Percentiles rank a stretch among this genome's conserved stretches.
Conservation (phyloP, 2,113 vertebrate species). For the Entomyzon cyanotis region DNA sequence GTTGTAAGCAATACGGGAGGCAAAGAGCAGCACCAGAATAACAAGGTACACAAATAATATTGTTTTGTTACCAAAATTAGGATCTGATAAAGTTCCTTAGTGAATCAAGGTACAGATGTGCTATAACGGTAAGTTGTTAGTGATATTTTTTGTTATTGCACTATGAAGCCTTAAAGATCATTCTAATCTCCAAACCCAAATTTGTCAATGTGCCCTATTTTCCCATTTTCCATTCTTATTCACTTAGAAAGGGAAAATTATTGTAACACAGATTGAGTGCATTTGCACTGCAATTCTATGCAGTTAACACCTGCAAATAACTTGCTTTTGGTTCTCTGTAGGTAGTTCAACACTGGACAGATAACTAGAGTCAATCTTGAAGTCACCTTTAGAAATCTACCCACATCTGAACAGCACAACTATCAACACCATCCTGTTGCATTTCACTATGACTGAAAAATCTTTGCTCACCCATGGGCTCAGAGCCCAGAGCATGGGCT, state of each 20-base stretch:
- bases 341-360: neutral
- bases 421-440: neutral
- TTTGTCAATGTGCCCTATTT: neutral
- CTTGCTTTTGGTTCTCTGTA: neutral
- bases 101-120: neutral
- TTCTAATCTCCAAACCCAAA: neutral
- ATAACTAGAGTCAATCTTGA: neutral
- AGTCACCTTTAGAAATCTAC: neutral
- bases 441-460: neutral
- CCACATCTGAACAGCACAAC: neutral
- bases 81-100: neutral
- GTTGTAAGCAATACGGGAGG: conserved; percentile 48
- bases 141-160: neutral
- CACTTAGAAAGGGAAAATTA: neutral
- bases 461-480: neutral
- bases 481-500: neutral
- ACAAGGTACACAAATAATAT: conserved; percentile 2
- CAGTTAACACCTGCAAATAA: neutral
- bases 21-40: neutral
- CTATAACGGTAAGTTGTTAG: neutral
- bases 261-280: neutral
- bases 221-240: neutral
- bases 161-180: neutral
- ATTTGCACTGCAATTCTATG: neutral
- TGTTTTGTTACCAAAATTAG: conserved; percentile 36